Percentiles rank a stretch among this genome's conserved stretches.
Conservation (phyloP, 53 echinoderm and acorn worm species). For the Zoroaster sp. region DNA sequence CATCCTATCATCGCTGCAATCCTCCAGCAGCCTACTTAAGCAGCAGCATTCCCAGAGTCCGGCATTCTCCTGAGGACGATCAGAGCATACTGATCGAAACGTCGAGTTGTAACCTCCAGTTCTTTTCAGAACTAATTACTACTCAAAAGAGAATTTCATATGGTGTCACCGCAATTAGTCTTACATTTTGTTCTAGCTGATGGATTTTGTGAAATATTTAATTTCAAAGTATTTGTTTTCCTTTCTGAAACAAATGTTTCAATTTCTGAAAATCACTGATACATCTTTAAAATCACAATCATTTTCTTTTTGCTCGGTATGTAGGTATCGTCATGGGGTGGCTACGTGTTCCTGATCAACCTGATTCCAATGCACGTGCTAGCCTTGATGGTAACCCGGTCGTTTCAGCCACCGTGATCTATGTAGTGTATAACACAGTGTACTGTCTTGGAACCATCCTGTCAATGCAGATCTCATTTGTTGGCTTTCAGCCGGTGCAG, state of each 20-base stretch:
- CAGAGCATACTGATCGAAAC: no score
- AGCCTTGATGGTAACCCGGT: constrained; percentile 94
- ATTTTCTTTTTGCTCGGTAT: not conserved
- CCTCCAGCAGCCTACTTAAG: no score
- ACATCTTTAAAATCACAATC: not conserved
- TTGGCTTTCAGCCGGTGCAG: constrained; percentile 98
- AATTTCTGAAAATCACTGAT: not conserved
- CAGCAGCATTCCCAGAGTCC: no score
- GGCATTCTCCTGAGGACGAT: no score
- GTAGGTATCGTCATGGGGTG: constrained; percentile 99
- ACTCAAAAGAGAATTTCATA: no score
- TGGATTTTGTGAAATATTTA: no score
- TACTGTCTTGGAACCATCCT: constrained; percentile 99
- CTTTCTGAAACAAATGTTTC: not conserved
- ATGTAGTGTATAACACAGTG: constrained; percentile 93
- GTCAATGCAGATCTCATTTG: constrained; percentile 99
- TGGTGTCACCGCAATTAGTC: no score
- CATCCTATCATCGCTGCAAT: no score
- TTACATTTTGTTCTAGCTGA: no score
- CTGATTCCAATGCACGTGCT: constrained; percentile 94
- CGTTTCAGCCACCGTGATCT: constrained; percentile 97
- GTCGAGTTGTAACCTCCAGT: no score
- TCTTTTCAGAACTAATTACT: no score
- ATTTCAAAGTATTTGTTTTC: no score
- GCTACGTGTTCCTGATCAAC: constrained; percentile 99